Base-by-base conservation (phyloP, 2,113 vertebrate genomes). In the Hyperoodon ampullatus region DNA sequence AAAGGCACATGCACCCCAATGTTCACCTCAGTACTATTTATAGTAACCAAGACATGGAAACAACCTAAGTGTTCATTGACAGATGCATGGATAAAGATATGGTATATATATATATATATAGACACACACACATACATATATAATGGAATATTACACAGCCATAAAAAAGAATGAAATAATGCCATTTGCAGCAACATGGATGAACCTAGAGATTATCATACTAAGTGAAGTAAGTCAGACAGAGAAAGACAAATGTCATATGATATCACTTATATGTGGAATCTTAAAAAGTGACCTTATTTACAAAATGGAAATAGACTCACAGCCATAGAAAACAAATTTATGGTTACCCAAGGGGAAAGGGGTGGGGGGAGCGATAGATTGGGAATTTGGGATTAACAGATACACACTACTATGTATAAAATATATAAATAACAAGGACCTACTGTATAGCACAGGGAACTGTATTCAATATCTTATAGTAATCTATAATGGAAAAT, bases 281-380 rank as follows among this genome's bases (percentile, higher is more conserved):
- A 80, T 58, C 33, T 80, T 55, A 58, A 58, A 58, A 80, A 15
- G 58, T 80, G 33, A 35, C 35, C 55, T 80, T 80, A 80, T 35
- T 35, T 58, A 80, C 77, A 80, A 80, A 8, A 24, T 6, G 53
- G 21, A 80, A 58, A 55, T 35, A 78, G 53, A 33, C 21, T 55
- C 53, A 80, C 77, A 58, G 50, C 24, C 19, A 8, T 35, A 58
- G 77, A 80, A 80, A 58, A 35, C 50, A 35, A 80, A 80, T 33
- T 24, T 58, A 35, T 80, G 77, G 19, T 35, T 80, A 80, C 77
- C 21, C 55, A 80, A 80, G 53, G n/a, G 77, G 77, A 39, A 26
- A 58, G n/a, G 0, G 2, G 23, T 19, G 9, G 23, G 21, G 47
- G n/a, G 8, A 35, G 55, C 0, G n/a, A 39, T 58, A 58, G 26